Evolutionary conservation across 1,140 invertebrate species (phyloP).

Genomic region (Apis dorsata): DNA sequence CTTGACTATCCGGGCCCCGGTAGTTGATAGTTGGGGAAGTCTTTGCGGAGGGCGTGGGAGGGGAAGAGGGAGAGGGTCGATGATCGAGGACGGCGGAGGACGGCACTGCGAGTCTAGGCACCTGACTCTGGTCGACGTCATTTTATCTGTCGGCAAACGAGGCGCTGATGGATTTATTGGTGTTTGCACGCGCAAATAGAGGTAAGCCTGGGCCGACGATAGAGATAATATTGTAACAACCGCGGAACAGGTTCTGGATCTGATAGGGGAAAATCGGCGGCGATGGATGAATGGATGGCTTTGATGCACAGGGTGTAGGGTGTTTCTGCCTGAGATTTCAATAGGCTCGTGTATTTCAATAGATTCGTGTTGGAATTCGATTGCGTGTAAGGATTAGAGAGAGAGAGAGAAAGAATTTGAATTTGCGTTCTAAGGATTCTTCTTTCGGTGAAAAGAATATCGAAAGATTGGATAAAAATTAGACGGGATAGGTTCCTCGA

Average conservation of each 20-base stretch:
- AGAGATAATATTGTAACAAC: slow-evolving; percentile 37
- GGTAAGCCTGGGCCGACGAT: slow-evolving; percentile 4
- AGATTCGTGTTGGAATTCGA: no score
- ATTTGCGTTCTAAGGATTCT: no score
- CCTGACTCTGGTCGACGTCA: background rate
- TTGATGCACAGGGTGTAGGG: background rate
- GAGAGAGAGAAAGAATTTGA: no score
- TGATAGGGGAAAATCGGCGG: background rate
- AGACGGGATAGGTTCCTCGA: no score
- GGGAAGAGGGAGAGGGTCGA: background rate
- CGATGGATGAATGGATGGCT: background rate
- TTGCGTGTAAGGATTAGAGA: no score
- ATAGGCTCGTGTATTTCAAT: no score
- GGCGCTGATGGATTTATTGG: slow-evolving; percentile 10
- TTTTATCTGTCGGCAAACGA: slow-evolving; percentile 16
- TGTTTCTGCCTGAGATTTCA: no score
- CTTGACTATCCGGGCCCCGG: background rate
- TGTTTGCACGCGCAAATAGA: slow-evolving; percentile 14
- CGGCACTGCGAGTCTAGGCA: background rate
- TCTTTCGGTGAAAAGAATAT: no score
- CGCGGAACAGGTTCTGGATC: background rate
- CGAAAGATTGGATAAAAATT: no score
- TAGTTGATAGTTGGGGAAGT: background rate
- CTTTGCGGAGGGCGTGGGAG: background rate
- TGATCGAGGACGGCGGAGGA: background rate